Base-by-base conservation (phyloP, 2,797 vertebrate genomes). In the Cichlasoma orientale region DNA sequence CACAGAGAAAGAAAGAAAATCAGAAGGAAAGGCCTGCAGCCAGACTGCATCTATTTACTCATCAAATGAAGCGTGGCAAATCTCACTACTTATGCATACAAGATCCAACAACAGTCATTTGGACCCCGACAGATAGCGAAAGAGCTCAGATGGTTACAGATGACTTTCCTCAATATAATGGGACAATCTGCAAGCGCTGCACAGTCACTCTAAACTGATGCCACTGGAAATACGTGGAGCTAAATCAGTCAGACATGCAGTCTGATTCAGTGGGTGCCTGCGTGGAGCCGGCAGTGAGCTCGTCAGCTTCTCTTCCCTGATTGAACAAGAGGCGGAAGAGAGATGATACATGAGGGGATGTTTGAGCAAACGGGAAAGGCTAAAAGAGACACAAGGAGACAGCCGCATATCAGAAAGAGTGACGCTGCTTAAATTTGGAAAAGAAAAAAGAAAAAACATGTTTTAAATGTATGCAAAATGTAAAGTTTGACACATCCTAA, bases 1-100 rank as follows among this genome's bases (percentile, higher is more conserved):
- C 7, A 58, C 5, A 21, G 16, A 56, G 19, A 50, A 5, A 21
- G 31, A 75, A 25, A 74, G 47, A 25, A 25, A 36, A 50, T 68
- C 61, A 68, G 61, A 41, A 50, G 41, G 25, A 68, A 23, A 7
- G 56, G 23, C 69, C 74, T 69, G 53, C 33, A 76, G 73, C 56
- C 72, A 58, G 59, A 38, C 61, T 59, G 47, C 77, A 79, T 79
- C 44, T 63, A 55, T 86, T 80, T 82, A 72, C 58, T 77, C 41
- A 55, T 58, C 61, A 83, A 81, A 84, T 84, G 38, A 82, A 79
- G 71, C 29, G 41, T 56, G 74, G 77, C 69, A 85, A 79, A 80
- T 56, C 78, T 19, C 47, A 58, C 71, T 66, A 21, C 75, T 75
- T 75, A 68, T 33, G n/a, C 59, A 73, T 55, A 78, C 79, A 29